A percentile compares a stretch with the other conserved stretches of the same genome.
Conservation (phyloP, 2,888 invertebrate species). For the Brachyptera risi region DNA sequence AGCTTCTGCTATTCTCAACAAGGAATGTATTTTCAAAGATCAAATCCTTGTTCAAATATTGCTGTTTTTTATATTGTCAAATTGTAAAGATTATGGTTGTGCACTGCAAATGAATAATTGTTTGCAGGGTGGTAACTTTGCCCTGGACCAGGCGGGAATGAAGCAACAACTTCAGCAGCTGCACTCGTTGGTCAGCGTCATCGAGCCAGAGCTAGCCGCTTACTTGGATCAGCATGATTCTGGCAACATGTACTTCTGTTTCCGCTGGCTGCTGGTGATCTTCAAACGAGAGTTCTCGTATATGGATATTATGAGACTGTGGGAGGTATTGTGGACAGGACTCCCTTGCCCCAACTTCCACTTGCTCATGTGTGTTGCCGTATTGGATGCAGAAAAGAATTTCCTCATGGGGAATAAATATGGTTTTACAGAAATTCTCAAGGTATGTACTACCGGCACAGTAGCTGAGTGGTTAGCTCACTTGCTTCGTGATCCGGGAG, state of each 20-base stretch:
- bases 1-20: too few species aligned
- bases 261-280: slow-evolving; percentile 94
- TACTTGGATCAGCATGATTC: slow-evolving; percentile 85
- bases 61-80: too few species aligned
- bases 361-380: slow-evolving; percentile 86
- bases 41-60: too few species aligned
- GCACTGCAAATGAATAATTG: slow-evolving; percentile 10
- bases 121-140: slow-evolving; percentile 81
- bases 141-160: slow-evolving; percentile 95
- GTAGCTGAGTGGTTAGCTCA: too few species aligned
- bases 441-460: too few species aligned
- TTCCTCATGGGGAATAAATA: slow-evolving; percentile 86
- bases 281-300: slow-evolving; percentile 93
- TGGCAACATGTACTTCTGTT: slow-evolving; percentile 98
- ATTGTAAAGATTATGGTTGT: too few species aligned
- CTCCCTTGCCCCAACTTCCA: slow-evolving; percentile 94
- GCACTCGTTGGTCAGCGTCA: slow-evolving; percentile 72
- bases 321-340: slow-evolving; percentile 95
- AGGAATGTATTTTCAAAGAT: too few species aligned
- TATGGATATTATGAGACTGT: slow-evolving; percentile 80
- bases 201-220: slow-evolving; percentile 78
- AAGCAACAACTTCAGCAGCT: slow-evolving; percentile 86
- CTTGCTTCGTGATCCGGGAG: too few species aligned
- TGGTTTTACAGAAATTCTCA: slow-evolving; percentile 93
- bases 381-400: slow-evolving; percentile 84